Conservation (phyloP, 1,140 invertebrate genomes). For the Scaptomyza graminum region DNA sequence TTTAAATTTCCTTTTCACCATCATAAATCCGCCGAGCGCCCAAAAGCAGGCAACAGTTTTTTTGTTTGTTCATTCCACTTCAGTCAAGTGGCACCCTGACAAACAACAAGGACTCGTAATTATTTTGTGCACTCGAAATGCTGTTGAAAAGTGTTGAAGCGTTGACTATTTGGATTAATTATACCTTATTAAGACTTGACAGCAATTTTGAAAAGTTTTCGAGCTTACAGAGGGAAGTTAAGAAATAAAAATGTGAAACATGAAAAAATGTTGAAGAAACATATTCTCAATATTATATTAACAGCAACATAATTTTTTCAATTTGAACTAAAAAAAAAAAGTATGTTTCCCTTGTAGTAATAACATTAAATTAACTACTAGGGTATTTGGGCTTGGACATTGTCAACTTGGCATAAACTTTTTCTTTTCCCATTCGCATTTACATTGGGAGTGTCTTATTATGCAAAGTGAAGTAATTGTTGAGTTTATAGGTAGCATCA, state of each 20-base stretch:
- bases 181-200: background rate
- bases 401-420: background rate
- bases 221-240: background rate
- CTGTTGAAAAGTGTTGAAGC: conserved; percentile 37
- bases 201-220: background rate
- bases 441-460: conserved; percentile 54
- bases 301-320: too few species aligned
- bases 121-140: conserved; percentile 59
- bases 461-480: conserved; percentile 76
- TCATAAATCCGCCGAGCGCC: conserved; percentile 53
- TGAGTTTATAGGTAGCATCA: conserved; percentile 61
- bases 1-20: conserved; percentile 14
- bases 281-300: too few species aligned
- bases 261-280: too few species aligned
- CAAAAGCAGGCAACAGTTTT: conserved; percentile 50
- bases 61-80: conserved; percentile 37
- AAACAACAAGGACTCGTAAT: conserved; percentile 52
- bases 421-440: background rate
- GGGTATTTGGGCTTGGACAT: background rate
- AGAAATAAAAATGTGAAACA: too few species aligned
- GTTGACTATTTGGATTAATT: conserved; percentile 31
- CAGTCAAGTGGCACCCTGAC: conserved; percentile 47
- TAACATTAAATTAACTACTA: background rate
- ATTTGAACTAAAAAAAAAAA: too few species aligned
- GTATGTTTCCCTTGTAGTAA: background rate